Evolutionary conservation across 2,888 invertebrate species (phyloP), one percentile per base, ranked within the genome.

Genomic region (Falcaria lacertinaria): DNA sequence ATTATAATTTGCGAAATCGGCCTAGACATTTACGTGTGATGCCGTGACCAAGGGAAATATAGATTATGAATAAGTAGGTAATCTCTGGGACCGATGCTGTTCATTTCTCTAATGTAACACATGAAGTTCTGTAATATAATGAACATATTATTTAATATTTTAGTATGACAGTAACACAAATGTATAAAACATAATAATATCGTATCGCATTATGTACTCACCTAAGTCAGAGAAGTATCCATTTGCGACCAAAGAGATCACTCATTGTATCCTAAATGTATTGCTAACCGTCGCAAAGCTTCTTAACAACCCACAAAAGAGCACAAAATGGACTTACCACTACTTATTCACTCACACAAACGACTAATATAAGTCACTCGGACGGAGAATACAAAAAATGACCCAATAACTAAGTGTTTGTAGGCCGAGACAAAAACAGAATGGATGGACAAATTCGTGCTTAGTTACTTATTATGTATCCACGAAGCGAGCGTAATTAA

Each of bases 381-480:
- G 60, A 52, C 56, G 58, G n/a, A 57, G 16, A 52, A 48, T 41
- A 52, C 60, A 80, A 83, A 79, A 81, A 81, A 80, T 78, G 50
- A 67, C 73, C 77, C 77, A 77, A 80, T 80, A 80, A 75, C 78
- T 69, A 72, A 75, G 68, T 67, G 77, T 74, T 73, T 75, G 54
- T 66, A 64, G 67, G 61, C 60, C 58, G 64, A 67, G 72, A 71
- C 77, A 83, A 84, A 85, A 84, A 81, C 79, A 71, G 67, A 66
- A 80, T 72, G 61, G 80, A 83, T 80, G 76, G 74, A 83, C 81
- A 82, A 83, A 84, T 83, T 81, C 78, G 69, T 76, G 77, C 80
- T 79, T 75, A 77, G 67, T 80, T 79, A 82, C 83, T 83, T 86
- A 81, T 84, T 85, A n/a, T n/a, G n/a, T 84, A 83, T 83, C 78